Conservation (phyloP, 2,888 invertebrate species). For the Rhingia campestris region DNA sequence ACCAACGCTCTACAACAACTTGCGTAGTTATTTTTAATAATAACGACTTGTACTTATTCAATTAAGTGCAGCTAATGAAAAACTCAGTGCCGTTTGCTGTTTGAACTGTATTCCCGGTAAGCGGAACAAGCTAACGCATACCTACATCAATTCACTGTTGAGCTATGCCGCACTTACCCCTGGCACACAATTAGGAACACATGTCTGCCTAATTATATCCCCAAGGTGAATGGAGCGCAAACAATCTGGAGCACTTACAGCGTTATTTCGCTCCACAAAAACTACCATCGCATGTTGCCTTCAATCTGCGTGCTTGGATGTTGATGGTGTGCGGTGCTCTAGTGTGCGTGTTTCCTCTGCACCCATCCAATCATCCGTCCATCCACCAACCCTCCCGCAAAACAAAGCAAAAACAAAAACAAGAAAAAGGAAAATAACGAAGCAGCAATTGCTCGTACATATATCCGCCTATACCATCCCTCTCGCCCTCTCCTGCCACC, state of each 20-base stretch:
- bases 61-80: conserved; percentile 31
- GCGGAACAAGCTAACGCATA: neutral
- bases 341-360: conserved; percentile 54
- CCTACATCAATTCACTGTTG: neutral
- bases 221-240: conserved; percentile 68
- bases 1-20: neutral
- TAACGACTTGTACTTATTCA: conserved; percentile 10
- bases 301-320: conserved; percentile 33
- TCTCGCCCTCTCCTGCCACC: neutral
- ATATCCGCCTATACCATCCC: conserved; percentile 2
- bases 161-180: conserved; percentile 9
- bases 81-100: conserved; percentile 7
- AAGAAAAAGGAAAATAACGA: conserved; percentile 64
- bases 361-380: conserved; percentile 2
- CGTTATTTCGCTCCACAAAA: conserved; percentile 27
- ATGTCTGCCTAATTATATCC: conserved; percentile 72
- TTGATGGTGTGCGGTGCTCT: conserved; percentile 6
- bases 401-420: conserved; percentile 26
- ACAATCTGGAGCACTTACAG: conserved; percentile 60
- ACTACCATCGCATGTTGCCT: conserved; percentile 48
- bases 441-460: conserved; percentile 55
- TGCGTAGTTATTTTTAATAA: neutral
- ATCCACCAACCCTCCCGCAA: conserved; percentile 14
- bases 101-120: neutral
- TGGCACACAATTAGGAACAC: conserved; percentile 63